Conservation (phyloP, 2,888 invertebrate species). For the Anorthoa munda region DNA sequence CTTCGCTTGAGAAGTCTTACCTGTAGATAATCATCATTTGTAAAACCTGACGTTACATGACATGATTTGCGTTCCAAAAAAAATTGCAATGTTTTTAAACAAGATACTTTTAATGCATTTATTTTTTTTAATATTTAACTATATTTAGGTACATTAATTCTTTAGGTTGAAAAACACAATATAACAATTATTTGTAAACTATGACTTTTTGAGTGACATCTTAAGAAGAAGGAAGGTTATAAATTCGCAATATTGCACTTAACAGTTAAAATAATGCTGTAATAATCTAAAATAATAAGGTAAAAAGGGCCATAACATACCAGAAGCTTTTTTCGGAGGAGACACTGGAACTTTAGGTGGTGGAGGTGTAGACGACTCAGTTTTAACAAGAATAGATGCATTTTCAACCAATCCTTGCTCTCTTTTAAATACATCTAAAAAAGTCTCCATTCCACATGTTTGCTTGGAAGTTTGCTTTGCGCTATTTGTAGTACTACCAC, state of each 20-base stretch:
- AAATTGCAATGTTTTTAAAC: neutral
- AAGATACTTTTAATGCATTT: neutral
- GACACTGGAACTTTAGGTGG: slow-evolving; percentile 75
- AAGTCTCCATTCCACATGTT: slow-evolving; percentile 78
- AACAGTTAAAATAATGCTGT: neutral
- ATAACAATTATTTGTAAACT: neutral
- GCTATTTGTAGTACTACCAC: slow-evolving; percentile 77
- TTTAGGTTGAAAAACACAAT: neutral
- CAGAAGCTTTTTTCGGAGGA: slow-evolving; percentile 79
- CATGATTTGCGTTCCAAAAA: neutral
- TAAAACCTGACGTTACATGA: neutral
- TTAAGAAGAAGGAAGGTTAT: slow-evolving; percentile 8
- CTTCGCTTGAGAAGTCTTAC: slow-evolving; percentile 78
- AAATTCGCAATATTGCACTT: neutral
- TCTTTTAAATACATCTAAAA: slow-evolving; percentile 88
- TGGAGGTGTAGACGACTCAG: slow-evolving; percentile 70
- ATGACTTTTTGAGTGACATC: neutral
- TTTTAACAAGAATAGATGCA: slow-evolving; percentile 74
- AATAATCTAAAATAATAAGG: neutral
- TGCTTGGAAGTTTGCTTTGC: slow-evolving; percentile 72
- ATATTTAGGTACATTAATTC: no score
- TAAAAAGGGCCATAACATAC: slow-evolving; percentile 65
- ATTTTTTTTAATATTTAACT: neutral
- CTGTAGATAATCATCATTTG: slow-evolving; percentile 56
- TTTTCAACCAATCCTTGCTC: slow-evolving; percentile 83